Conservation (phyloP, 2,797 vertebrate species). For the Amblyopsis hoosieri region DNA sequence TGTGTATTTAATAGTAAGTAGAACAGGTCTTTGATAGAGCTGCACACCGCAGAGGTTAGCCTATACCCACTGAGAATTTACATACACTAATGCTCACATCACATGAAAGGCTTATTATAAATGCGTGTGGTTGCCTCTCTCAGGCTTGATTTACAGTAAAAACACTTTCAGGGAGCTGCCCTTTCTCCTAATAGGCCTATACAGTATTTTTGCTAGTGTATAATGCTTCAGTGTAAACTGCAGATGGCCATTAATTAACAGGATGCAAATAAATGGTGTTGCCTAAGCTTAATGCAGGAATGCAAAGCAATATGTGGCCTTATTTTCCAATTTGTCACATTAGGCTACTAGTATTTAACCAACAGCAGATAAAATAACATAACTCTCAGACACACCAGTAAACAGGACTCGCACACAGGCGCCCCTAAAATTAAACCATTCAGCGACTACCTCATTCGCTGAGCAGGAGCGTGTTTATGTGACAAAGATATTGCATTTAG, state of each 20-base stretch:
- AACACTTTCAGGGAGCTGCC: constrained; percentile 56
- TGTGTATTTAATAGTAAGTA: constrained; percentile 10
- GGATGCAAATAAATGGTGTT: no score
- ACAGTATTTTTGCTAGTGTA: no score
- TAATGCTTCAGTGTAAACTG: no score
- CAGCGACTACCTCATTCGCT: constrained; percentile 59
- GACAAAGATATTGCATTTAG: constrained; percentile 70
- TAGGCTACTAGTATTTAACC: no score
- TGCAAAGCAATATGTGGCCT: no score
- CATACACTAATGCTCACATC: constrained; percentile 47
- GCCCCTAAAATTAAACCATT: constrained; percentile 63
- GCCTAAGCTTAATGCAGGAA: no score
- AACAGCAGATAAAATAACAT: constrained; percentile 35
- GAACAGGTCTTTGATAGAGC: constrained; percentile 62
- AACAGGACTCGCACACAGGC: constrained; percentile 48
- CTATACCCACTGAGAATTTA: constrained; percentile 61
- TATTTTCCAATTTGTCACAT: no score
- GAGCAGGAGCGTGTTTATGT: constrained; percentile 66
- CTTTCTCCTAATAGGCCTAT: constrained; percentile 35
- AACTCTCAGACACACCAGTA: constrained; percentile 38
- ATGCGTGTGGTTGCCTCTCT: constrained; percentile 63
- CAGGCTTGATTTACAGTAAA: constrained; percentile 57
- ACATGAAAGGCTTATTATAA: constrained; percentile 74
- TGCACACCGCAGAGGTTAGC: constrained; percentile 64
- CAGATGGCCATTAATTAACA: no score